phyloP scores from a whole-genome alignment of 2,113 vertebrate genomes.

The Glareola pratincola region DNA sequence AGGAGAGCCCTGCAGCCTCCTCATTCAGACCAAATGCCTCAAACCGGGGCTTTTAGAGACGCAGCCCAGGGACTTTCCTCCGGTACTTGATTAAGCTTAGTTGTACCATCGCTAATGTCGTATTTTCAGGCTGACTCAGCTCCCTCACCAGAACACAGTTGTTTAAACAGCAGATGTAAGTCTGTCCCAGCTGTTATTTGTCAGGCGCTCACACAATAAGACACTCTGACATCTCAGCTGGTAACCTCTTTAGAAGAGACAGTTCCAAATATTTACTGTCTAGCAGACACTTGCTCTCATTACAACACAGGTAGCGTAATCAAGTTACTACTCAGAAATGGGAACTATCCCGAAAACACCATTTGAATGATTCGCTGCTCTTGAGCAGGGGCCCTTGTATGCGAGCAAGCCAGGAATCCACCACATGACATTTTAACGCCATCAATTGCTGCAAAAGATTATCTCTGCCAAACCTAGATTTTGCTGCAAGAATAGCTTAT shows the following conservation, averaged over 20 bases:
- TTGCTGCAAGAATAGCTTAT: not conserved
- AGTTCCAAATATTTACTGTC: constrained; percentile 63
- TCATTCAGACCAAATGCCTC: not conserved
- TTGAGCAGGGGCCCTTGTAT: not conserved
- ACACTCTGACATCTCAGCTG: constrained; percentile 51
- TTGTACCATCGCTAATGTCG: not conserved
- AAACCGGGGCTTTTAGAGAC: not conserved
- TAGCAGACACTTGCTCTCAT: constrained; percentile 47
- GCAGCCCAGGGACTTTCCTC: not conserved
- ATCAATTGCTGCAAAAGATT: not conserved
- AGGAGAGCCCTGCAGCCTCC: not conserved
- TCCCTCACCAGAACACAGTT: constrained; percentile 15
- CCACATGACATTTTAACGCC: not conserved
- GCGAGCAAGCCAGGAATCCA: not conserved
- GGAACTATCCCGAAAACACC: not conserved
- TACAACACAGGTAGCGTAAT: constrained; percentile 37
- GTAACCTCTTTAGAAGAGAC: constrained; percentile 42
- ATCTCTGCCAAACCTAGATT: not conserved
- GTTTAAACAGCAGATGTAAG: constrained; percentile 59
- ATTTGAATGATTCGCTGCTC: not conserved
- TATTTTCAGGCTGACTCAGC: constrained; percentile 8
- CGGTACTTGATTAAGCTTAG: not conserved
- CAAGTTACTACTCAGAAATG: constrained; percentile 28
- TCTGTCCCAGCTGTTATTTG: constrained; percentile 53
- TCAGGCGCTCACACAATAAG: constrained; percentile 24